These are phyloP conservation scores for Ryuthela nishihirai DNA, from an alignment of 2,888 invertebrate species.

Conservation along the genomic window DNA sequence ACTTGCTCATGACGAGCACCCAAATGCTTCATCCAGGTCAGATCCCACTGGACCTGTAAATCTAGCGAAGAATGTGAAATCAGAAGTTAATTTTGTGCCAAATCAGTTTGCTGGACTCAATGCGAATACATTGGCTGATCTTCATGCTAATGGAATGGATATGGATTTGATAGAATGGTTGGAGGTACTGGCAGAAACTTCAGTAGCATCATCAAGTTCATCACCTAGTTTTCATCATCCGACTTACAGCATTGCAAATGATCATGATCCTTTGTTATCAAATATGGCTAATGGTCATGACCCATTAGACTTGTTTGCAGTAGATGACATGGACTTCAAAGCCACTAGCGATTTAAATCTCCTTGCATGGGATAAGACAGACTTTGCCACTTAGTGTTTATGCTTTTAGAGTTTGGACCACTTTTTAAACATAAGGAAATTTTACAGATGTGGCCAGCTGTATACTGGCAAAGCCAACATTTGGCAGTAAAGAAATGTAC, in stretches of 20 bases:
- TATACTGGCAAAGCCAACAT: too few species aligned
- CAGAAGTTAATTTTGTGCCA: constrained; percentile 9
- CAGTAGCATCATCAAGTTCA: constrained; percentile 3
- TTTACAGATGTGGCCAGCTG: too few species aligned
- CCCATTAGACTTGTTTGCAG: constrained; percentile 27
- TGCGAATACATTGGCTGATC: constrained; percentile 3
- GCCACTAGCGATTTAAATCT: constrained; percentile 18
- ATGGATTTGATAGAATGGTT: constrained; percentile 30
- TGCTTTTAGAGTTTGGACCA: neutral
- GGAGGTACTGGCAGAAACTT: constrained; percentile 10
- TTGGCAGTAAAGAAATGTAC: too few species aligned
- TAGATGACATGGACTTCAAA: constrained; percentile 37
- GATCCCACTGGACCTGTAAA: constrained; percentile 9
- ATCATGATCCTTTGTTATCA: constrained; percentile 23
- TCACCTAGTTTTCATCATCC: constrained; percentile 14
- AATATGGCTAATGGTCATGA: constrained; percentile 16
- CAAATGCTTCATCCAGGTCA: neutral
- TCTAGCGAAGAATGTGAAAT: neutral
- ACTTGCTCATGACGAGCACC: constrained; percentile 6
- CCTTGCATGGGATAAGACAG: constrained; percentile 29
- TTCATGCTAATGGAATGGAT: constrained; percentile 15
- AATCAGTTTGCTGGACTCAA: too few species aligned
- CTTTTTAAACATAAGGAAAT: too few species aligned
- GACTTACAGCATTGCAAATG: constrained; percentile 16
- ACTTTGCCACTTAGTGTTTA: constrained; percentile 18